phyloP scores from a whole-genome alignment of 2,113 vertebrate genomes.

The Passer montanus region DNA sequence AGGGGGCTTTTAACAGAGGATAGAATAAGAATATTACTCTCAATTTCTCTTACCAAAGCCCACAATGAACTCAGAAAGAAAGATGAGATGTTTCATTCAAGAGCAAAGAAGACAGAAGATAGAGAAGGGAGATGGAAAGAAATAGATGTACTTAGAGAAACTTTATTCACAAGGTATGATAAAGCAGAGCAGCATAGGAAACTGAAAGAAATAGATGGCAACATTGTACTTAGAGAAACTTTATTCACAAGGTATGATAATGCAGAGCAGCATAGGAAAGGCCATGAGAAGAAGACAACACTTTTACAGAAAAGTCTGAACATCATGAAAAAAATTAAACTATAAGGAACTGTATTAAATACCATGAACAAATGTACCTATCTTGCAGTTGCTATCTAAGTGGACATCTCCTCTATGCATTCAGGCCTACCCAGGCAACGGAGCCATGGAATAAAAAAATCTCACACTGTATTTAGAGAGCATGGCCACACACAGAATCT shows the following conservation, averaged over 20 bases:
- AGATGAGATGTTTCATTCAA: background rate
- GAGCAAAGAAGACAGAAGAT: background rate
- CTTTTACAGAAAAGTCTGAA: background rate
- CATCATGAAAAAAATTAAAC: background rate
- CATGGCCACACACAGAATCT: background rate
- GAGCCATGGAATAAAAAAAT: background rate
- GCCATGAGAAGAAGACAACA: background rate
- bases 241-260: background rate
- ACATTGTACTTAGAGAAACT: background rate
- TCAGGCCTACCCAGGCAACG: background rate
- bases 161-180: background rate
- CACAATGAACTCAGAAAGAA: background rate
- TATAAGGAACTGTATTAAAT: background rate
- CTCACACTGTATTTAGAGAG: background rate
- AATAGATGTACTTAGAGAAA: background rate
- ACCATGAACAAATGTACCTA: accelerated
- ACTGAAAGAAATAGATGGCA: background rate
- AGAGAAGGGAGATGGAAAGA: background rate
- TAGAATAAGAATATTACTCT: background rate
- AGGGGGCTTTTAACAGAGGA: background rate
- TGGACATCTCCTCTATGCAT: background rate
- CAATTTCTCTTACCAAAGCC: background rate
- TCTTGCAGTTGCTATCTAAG: background rate
- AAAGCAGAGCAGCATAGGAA: background rate
- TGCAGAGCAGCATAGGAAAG: background rate